A percentile compares a stretch with the other conserved stretches of the same genome.
Conservation (phyloP, 2,113 vertebrate genomes). For the Vombatus ursinus region DNA sequence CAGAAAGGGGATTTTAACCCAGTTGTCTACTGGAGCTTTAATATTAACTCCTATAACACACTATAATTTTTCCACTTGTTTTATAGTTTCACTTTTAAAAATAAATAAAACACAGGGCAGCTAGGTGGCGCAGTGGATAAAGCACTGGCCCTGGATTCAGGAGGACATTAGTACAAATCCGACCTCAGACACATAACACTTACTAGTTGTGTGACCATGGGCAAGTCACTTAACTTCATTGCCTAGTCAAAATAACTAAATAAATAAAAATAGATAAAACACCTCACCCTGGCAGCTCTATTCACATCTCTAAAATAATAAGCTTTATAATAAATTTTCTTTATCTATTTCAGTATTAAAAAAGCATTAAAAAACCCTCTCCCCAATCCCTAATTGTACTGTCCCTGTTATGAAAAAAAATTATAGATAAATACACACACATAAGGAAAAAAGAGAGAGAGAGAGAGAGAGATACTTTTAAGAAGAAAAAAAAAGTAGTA, state of each 20-base stretch:
- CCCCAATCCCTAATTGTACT: neutral
- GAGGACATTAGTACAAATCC: no score
- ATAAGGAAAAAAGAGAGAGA: no score
- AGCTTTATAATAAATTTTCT: neutral
- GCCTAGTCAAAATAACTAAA: no score
- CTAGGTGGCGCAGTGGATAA: no score
- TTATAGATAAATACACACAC: neutral
- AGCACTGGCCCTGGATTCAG: no score
- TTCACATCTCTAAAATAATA: neutral
- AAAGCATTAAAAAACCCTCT: neutral
- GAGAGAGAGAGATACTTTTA: neutral
- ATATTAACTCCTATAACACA: neutral
- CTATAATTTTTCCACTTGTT: neutral
- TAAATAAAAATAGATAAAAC: no score
- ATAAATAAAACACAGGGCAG: no score
- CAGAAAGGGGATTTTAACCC: neutral
- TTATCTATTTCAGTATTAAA: neutral
- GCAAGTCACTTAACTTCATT: no score
- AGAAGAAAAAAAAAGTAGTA: neutral
- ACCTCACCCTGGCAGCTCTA: neutral
- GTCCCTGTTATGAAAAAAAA: neutral
- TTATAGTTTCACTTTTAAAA: neutral
- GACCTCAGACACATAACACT: no score
- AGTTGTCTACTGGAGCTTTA: neutral
- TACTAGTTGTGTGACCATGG: no score